These are phyloP conservation scores for Drosophila koepferae DNA, from an alignment of 2,888 invertebrate genomes.

Conservation along the genomic window DNA sequence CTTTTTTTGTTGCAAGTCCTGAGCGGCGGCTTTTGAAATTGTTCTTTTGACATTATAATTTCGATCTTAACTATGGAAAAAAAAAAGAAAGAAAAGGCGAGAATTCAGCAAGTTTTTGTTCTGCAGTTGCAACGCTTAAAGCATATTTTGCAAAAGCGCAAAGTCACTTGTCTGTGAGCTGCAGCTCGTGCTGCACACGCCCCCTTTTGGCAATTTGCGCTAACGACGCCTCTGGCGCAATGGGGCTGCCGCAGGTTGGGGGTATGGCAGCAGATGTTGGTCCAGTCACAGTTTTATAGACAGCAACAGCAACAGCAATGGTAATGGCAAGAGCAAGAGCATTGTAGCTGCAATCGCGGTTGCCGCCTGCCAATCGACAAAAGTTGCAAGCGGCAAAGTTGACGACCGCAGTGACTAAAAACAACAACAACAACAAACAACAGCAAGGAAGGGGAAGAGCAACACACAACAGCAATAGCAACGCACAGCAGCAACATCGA, in stretches of 20 bases:
- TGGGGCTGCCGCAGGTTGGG: slow-evolving; percentile 9
- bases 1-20: not conserved
- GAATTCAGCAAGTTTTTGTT: slow-evolving; percentile 27
- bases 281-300: slow-evolving; percentile 62
- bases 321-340: slow-evolving; percentile 12
- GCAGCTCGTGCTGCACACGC: slow-evolving; percentile 26
- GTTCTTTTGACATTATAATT: slow-evolving; percentile 20
- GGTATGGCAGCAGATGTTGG: slow-evolving; percentile 12
- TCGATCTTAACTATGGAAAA: slow-evolving; percentile 8
- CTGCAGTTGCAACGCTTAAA: slow-evolving; percentile 2
- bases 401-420: slow-evolving; percentile 68
- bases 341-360: slow-evolving; percentile 66
- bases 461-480: slow-evolving; percentile 12
- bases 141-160: slow-evolving; percentile 25
- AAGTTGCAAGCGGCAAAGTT: slow-evolving; percentile 70
- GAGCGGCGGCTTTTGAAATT: slow-evolving; percentile 1
- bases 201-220: slow-evolving; percentile 56
- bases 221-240: slow-evolving; percentile 71
- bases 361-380: slow-evolving; percentile 75
- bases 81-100: not conserved
- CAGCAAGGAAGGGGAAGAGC: not conserved
- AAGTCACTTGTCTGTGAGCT: slow-evolving; percentile 43
- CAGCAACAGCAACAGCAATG: slow-evolving; percentile 12
- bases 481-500: slow-evolving; percentile 47
- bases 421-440: slow-evolving; percentile 44